Evolutionary conservation across 2,113 vertebrate genomes (phyloP).

Genomic region (Ptyas mucosa): DNA sequence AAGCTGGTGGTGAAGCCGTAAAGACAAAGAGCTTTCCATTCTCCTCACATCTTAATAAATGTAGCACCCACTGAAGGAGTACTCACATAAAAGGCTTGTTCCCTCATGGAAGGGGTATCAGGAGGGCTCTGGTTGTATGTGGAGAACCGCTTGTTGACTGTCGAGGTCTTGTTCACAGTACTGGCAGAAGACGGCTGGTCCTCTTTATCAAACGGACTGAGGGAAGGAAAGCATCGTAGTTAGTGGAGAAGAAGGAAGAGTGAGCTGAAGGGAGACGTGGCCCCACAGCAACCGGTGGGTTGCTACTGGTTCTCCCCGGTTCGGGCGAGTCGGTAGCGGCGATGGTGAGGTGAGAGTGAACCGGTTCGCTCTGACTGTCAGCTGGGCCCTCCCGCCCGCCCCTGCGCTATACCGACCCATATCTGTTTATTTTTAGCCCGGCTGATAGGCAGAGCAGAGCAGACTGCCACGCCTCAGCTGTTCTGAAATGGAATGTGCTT

Average conservation of each 20-base stretch:
- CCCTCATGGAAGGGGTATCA: constrained; percentile 88
- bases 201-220: constrained; percentile 94
- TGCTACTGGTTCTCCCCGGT: no score
- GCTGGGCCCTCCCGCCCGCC: no score
- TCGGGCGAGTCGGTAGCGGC: no score
- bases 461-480: no score
- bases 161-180: constrained; percentile 85
- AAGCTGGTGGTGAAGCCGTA: neutral
- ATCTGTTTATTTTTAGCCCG: no score
- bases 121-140: constrained; percentile 93
- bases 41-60: no score
- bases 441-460: no score
- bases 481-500: no score
- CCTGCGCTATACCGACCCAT: no score
- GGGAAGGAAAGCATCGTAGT: neutral
- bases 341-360: no score
- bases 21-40: neutral
- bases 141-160: constrained; percentile 89
- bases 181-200: constrained; percentile 83
- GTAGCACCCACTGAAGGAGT: neutral
- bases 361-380: no score
- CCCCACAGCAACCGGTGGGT: no score
- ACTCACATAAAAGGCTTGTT: constrained; percentile 98
- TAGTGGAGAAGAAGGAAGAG: constrained; percentile 21
- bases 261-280: neutral